Percentiles rank a stretch among this genome's conserved stretches.
Conservation (phyloP, 2,797 vertebrate genomes). For the Huso huso region DNA sequence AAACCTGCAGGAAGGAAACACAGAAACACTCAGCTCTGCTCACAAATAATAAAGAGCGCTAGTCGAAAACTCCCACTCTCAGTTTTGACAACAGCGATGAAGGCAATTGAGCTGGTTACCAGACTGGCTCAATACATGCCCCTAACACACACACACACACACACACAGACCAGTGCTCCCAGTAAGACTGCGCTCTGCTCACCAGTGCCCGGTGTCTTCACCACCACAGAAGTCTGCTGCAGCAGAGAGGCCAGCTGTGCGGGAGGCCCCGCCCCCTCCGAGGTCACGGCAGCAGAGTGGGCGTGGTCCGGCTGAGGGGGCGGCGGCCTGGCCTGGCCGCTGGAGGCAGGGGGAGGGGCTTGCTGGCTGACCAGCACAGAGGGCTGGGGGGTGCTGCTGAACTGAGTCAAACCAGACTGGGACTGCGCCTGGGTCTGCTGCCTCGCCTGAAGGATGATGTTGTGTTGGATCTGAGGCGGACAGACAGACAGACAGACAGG, state of each 20-base stretch:
- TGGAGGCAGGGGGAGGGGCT: neutral
- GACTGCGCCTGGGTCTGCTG: slow-evolving; percentile 43
- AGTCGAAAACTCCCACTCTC: too few relatives aligned
- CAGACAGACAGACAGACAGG: slow-evolving; percentile 11
- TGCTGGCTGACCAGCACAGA: slow-evolving; percentile 18
- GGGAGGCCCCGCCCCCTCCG: slow-evolving; percentile 32
- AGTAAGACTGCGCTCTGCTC: slow-evolving; percentile 58
- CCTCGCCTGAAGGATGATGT: slow-evolving; percentile 73
- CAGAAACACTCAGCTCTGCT: too few relatives aligned
- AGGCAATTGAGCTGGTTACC: too few relatives aligned
- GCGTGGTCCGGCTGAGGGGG: slow-evolving; percentile 27
- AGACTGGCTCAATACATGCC: too few relatives aligned
- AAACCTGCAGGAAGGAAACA: too few relatives aligned
- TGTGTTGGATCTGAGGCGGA: slow-evolving; percentile 72
- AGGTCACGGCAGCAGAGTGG: slow-evolving; percentile 41
- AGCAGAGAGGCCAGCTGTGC: slow-evolving; percentile 53
- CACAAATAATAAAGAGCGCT: too few relatives aligned
- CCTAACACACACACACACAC: too few relatives aligned
- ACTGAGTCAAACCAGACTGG: slow-evolving; percentile 24
- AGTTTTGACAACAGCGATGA: slow-evolving; percentile 6
- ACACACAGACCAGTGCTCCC: too few relatives aligned
- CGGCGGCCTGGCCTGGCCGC: slow-evolving; percentile 3
- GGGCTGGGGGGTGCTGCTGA: slow-evolving; percentile 33
- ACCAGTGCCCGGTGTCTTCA: slow-evolving; percentile 34
- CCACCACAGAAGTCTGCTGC: slow-evolving; percentile 64